Conservation (phyloP, 2,888 invertebrate genomes). For the Uropetala carovei region DNA sequence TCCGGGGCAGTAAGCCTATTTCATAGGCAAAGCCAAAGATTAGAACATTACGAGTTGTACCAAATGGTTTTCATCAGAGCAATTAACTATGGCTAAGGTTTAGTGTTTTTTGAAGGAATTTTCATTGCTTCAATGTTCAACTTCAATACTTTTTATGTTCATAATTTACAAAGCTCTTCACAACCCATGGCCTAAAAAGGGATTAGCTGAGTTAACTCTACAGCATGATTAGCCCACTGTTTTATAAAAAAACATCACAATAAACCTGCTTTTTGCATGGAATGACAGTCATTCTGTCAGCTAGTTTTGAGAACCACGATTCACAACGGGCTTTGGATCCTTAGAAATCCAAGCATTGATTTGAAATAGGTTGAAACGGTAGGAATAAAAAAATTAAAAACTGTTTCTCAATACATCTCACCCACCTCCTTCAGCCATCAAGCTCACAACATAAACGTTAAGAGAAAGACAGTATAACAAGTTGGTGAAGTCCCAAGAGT, state of each 20-base stretch:
- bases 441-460: background rate
- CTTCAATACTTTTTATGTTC: background rate
- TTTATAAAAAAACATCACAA: background rate
- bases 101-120: background rate
- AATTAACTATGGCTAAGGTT: background rate
- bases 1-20: slow-evolving; percentile 22
- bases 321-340: background rate
- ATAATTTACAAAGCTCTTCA: background rate
- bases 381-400: background rate
- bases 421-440: background rate
- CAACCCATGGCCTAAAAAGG: background rate
- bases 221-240: background rate
- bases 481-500: slow-evolving; percentile 19
- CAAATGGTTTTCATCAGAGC: background rate
- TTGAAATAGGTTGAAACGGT: background rate
- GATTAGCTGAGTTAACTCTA: background rate
- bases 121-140: background rate
- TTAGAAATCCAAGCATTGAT: background rate
- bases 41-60: background rate
- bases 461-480: background rate
- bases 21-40: slow-evolving; percentile 34
- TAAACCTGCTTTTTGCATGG: slow-evolving; percentile 3
- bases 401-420: background rate
- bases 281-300: slow-evolving; percentile 13
- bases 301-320: background rate